Conservation (phyloP, 2,888 invertebrate genomes). For the Crossocerus cetratus region DNA sequence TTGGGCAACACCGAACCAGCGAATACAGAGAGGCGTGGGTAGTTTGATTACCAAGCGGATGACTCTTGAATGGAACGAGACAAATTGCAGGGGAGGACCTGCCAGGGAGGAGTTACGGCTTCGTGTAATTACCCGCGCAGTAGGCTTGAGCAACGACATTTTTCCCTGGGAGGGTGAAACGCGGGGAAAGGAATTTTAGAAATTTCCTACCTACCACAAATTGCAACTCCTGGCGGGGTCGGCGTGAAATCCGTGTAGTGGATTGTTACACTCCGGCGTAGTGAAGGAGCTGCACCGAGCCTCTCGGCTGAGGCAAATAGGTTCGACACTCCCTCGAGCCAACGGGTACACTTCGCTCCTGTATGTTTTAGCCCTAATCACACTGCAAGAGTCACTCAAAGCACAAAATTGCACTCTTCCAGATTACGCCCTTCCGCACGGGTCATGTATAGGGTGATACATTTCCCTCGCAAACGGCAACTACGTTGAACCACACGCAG, state of each 20-base stretch:
- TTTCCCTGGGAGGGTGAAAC: slow-evolving; percentile 10
- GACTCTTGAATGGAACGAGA: slow-evolving; percentile 51
- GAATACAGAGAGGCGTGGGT: not conserved
- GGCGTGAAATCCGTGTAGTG: not conserved
- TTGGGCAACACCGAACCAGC: no score
- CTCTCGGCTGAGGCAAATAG: no score
- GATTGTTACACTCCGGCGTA: not conserved
- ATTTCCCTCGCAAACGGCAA: no score
- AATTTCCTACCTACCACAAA: not conserved
- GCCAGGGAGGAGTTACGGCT: slow-evolving; percentile 23
- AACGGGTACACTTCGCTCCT: no score
- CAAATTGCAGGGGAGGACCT: slow-evolving; percentile 55
- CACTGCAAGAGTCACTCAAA: no score
- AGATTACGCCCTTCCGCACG: no score
- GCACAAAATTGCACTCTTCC: no score
- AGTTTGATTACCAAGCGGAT: slow-evolving; percentile 43
- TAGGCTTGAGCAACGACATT: slow-evolving; percentile 19
- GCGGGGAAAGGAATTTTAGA: not conserved
- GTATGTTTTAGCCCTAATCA: no score
- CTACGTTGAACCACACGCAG: no score
- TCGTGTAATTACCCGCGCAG: slow-evolving; percentile 28
- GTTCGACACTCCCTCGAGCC: no score
- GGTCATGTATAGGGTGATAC: no score
- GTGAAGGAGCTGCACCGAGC: no score
- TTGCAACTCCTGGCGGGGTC: not conserved